Conservation (phyloP, 2,888 invertebrate genomes). For the Drosophila anomelani region DNA sequence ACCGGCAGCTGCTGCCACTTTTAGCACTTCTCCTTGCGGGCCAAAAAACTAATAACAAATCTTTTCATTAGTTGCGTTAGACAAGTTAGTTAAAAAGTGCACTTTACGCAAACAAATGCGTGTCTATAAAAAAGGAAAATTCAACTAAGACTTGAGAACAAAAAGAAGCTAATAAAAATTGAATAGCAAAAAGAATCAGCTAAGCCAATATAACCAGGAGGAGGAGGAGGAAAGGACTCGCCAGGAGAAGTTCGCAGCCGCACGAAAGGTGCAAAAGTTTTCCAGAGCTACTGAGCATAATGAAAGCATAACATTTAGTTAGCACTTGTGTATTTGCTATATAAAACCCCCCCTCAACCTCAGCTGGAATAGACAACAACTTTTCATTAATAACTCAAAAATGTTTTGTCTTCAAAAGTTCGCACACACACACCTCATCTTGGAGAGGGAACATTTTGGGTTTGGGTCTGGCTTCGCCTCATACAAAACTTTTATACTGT, state of each 20-base stretch:
- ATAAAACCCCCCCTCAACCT: constrained; percentile 27
- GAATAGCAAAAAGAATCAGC: constrained; percentile 27
- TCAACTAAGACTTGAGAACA: neutral
- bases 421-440: constrained; percentile 9
- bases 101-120: constrained; percentile 72
- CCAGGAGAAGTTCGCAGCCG: neutral
- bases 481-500: constrained; percentile 51
- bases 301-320: constrained; percentile 81
- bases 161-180: constrained; percentile 33
- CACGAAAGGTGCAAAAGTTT: constrained; percentile 28
- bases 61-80: constrained; percentile 79
- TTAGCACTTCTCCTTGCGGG: constrained; percentile 53
- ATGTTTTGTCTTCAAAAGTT: constrained; percentile 77
- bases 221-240: constrained; percentile 11
- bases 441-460: neutral
- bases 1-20: constrained; percentile 48
- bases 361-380: constrained; percentile 46
- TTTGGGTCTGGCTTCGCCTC: constrained; percentile 8
- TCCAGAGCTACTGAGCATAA: constrained; percentile 60
- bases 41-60: constrained; percentile 76
- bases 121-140: constrained; percentile 15
- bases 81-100: constrained; percentile 79
- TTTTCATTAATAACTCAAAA: constrained; percentile 80
- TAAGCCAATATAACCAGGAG: constrained; percentile 70
- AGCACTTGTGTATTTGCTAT: constrained; percentile 70